Conservation (phyloP, 2,888 invertebrate species). For the Proisotoma minuta region DNA sequence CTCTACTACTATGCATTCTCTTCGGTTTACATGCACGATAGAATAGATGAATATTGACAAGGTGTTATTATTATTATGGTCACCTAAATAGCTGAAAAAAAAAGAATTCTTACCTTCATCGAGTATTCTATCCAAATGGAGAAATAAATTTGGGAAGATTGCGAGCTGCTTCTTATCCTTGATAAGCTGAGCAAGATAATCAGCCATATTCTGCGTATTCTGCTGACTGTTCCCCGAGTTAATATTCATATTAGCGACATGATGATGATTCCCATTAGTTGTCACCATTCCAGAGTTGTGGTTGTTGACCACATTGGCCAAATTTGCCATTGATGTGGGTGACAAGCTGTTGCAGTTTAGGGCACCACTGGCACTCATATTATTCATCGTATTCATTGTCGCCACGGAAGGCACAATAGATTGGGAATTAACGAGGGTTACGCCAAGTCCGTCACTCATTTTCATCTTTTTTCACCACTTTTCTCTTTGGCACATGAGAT, state of each 20-base stretch:
- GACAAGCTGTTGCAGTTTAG: conserved; percentile 6
- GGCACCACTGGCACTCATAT: conserved; percentile 43
- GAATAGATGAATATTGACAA: not conserved
- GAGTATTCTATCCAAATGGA: conserved; percentile 96
- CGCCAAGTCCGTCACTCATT: conserved; percentile 47
- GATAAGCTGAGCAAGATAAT: conserved; percentile 98
- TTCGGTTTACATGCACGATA: not conserved
- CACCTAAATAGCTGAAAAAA: conserved; percentile 4
- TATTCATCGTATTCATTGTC: conserved; percentile 43
- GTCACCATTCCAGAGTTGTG: conserved; percentile 6
- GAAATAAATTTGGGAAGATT: conserved; percentile 98
- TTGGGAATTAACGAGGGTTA: conserved; percentile 39
- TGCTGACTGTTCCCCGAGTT: conserved; percentile 49
- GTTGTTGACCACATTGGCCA: conserved; percentile 29
- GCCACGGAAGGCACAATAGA: conserved; percentile 42
- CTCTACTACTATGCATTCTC: not conserved
- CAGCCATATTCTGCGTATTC: conserved; percentile 94
- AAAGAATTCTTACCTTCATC: conserved; percentile 84
- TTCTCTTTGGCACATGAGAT: conserved; percentile 44
- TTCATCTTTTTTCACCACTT: conserved; percentile 38
- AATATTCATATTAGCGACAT: conserved; percentile 16
- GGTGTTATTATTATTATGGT: not conserved
- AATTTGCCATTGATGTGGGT: conserved; percentile 29
- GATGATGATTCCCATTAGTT: conserved; percentile 8
- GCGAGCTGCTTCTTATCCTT: conserved; percentile 99